These are phyloP conservation scores for Nemoura dubitans DNA, from an alignment of 2,888 invertebrate species.

Conservation along the genomic window DNA sequence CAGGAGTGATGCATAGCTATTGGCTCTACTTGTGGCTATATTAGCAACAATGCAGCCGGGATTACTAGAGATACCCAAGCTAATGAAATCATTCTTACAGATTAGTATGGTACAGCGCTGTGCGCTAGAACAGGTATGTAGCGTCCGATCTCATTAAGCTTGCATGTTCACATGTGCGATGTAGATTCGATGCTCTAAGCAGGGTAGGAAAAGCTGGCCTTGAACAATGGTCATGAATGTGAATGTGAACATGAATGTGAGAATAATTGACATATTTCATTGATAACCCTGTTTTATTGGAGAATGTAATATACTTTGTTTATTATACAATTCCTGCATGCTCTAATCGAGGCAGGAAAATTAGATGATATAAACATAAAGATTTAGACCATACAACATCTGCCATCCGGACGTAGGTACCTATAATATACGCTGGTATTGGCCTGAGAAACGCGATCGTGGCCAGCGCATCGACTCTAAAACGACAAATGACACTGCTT, in stretches of 20 bases:
- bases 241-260: not conserved
- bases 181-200: not conserved
- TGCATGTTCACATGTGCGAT: not conserved
- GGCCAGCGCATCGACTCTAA: no score
- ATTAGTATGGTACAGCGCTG: not conserved
- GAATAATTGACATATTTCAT: no score
- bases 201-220: not conserved
- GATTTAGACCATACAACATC: no score
- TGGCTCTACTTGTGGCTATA: not conserved
- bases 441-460: no score
- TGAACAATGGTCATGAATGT: not conserved
- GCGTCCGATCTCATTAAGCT: not conserved
- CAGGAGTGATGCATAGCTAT: not conserved
- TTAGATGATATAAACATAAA: no score
- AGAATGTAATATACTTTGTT: no score
- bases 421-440: no score
- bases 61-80: not conserved
- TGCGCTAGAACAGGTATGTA: not conserved
- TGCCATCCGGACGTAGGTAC: no score
- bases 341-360: no score
- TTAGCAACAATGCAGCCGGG: not conserved
- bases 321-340: no score
- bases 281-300: no score
- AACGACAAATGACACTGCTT: no score
- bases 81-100: not conserved